Percentiles rank a stretch among this genome's conserved stretches.
phyloP scores from a whole-genome alignment of 2,113 vertebrate genomes.

The Gallinago jamesoni region DNA sequence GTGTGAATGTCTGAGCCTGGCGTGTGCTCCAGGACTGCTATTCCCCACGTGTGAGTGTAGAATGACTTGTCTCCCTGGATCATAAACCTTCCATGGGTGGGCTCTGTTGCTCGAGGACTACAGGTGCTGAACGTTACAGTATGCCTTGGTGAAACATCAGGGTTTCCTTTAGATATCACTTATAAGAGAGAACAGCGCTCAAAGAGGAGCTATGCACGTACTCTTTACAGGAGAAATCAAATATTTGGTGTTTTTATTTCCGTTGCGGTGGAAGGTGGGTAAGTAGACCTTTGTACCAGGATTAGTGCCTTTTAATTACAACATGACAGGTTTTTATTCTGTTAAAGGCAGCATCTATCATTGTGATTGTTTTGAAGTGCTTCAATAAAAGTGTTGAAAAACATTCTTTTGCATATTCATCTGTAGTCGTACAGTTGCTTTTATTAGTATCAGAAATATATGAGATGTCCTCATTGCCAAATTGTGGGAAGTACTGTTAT shows the following conservation, averaged over 20 bases:
- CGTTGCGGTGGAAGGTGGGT: conserved; percentile 17
- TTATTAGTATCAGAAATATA: not conserved
- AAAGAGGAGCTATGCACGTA: not conserved
- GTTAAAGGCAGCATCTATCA: conserved; percentile 56
- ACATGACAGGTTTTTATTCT: conserved; percentile 43
- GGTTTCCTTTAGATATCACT: not conserved
- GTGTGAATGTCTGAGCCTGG: not conserved
- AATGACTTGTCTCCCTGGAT: not conserved
- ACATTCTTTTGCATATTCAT: not conserved
- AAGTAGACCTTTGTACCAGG: conserved; percentile 60
- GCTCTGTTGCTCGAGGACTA: not conserved
- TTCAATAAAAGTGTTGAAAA: conserved; percentile 64
- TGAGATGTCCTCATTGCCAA: not conserved
- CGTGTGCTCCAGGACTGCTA: not conserved
- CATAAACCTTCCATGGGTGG: not conserved
- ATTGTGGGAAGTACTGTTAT: not conserved
- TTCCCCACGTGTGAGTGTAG: not conserved
- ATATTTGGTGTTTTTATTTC: not conserved
- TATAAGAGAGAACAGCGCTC: not conserved
- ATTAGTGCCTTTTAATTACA: conserved; percentile 61
- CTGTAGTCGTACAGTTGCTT: not conserved
- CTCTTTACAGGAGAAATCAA: not conserved
- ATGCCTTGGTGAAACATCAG: not conserved
- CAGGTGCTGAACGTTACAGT: not conserved
- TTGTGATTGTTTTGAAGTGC: conserved; percentile 61